Base-by-base conservation (phyloP, 2,797 vertebrate species). In the Pteropus rufus region DNA sequence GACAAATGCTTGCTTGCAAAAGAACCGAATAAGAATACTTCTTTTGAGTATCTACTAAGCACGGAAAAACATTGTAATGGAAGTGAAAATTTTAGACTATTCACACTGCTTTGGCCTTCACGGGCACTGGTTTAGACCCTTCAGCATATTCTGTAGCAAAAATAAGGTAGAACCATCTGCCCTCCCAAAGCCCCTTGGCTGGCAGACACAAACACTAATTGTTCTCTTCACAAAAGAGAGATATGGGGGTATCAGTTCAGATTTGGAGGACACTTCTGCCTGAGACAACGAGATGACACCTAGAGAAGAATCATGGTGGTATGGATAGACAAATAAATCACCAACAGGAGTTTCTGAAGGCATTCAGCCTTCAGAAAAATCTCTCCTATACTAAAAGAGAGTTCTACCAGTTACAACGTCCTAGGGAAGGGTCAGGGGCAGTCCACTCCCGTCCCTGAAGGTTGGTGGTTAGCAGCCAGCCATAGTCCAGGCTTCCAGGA, bases 401-500 rank as follows among this genome's bases (percentile, higher is more conserved):
- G 34, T 81, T 86, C 60, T 52, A 76, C 69, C 6, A 62, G 56
- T 62, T 75, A 18, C 62, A 34, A 70, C 12, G 34, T 72, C 54
- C 83, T 49, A 41, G 29, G 60, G 29, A 75, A 92, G 52, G 39
- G 70, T 54, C 34, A 65, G n/a, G 3, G 62, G 15, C 41, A 64
- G 56, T 88, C 83, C 49, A 54, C 58, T 44, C n/a, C 36, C 64
- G 90, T 52, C 81, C 58, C 26, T 77, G 3, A 44, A 21, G 5
- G 81, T 93, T 0, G 0, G 34, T 2, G 1, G 36, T 85, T 23
- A 89, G 88, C 85, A 91, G 75, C 84, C 96, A 93, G 36, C 7
- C n/a, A 56, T 64, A 5, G 36, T 72, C 75, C 0, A 12, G 85
- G 76, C 95, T 49, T 94, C 97, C 64, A 62, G 72, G 91, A 98